Percentiles rank a stretch among this genome's conserved stretches.
phyloP scores from a whole-genome alignment of 1,140 invertebrate species.

The Campoletis sonorensis region DNA sequence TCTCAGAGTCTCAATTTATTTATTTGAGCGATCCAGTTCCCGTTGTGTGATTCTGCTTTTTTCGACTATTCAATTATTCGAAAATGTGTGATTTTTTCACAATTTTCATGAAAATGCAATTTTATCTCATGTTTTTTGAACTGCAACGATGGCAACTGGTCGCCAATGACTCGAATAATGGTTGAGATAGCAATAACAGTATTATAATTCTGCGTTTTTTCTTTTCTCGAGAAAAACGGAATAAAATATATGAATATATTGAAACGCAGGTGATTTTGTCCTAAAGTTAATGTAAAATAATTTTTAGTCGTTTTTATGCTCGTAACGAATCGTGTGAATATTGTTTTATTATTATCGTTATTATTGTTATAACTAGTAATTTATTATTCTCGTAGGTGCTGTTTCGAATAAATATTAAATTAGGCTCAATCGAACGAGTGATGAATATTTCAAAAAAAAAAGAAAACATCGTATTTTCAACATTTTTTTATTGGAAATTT shows the following conservation, averaged over 20 bases:
- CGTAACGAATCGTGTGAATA: not conserved
- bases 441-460: too few species aligned
- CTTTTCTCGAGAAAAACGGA: not conserved
- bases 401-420: too few species aligned
- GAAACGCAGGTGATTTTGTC: not conserved
- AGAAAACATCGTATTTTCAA: too few species aligned
- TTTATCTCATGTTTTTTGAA: not conserved
- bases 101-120: not conserved
- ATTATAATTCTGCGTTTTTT: slow-evolving; percentile 18
- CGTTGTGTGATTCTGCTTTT: too few species aligned
- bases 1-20: too few species aligned
- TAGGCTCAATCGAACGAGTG: too few species aligned
- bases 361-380: slow-evolving; percentile 11
- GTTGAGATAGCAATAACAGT: slow-evolving; percentile 33
- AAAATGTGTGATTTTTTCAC: not conserved
- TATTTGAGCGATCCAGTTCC: too few species aligned
- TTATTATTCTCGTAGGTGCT: slow-evolving; percentile 6
- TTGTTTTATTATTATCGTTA: slow-evolving; percentile 4
- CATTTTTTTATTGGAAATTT: not conserved
- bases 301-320: not conserved
- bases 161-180: not conserved
- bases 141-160: not conserved
- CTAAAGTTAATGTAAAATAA: not conserved
- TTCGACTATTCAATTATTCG: too few species aligned
- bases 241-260: not conserved